Evolutionary conservation across 2,797 vertebrate species (phyloP), one percentile per base, ranked within the genome.

Genomic region (Chelmon rostratus): DNA sequence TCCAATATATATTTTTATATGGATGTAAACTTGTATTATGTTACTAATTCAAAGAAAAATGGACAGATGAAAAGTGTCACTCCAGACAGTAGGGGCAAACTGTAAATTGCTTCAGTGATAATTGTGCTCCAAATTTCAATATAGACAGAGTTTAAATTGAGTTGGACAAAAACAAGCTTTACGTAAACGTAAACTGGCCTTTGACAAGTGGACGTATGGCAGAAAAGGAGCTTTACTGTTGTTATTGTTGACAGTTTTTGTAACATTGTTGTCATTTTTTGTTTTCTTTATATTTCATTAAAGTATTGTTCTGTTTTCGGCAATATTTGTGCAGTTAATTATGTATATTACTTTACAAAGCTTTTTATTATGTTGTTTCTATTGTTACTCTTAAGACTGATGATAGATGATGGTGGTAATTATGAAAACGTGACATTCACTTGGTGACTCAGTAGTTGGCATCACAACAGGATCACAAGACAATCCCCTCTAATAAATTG

Each of bases 161-260:
- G 3, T 66, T 65, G 37, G 21, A 3, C 5, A 15, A 8, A 57
- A 67, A 79, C n/a, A 56, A 64, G 3, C 19, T 58, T 73, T 58
- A 61, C 65, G 63, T 31, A 52, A 2, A 53, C 3, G 25, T 74
- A 42, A 77, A 35, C 18, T 52, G 42, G 8, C 68, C 44, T 62
- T 59, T 28, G 33, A 58, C 1, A 18, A 4, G 28, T 52, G 23
- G 12, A 35, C 0, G 3, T 6, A 8, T 68, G 40, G 21, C 44
- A 76, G 8, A 8, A 68, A 63, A 42, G 6, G 57, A 0, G 49
- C 11, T 47, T 52, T 31, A 61, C 25, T 40, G 16, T 42, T 16
- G 47, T 21, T 11, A 37, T 28, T 25, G 38, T 40, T 11, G 38
- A 40, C 11, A 6, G 38, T 11, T 11, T 40, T 11, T 40, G 6